Evolutionary conservation across 1,140 invertebrate species (phyloP).

Genomic region (Acarapis woodi): DNA sequence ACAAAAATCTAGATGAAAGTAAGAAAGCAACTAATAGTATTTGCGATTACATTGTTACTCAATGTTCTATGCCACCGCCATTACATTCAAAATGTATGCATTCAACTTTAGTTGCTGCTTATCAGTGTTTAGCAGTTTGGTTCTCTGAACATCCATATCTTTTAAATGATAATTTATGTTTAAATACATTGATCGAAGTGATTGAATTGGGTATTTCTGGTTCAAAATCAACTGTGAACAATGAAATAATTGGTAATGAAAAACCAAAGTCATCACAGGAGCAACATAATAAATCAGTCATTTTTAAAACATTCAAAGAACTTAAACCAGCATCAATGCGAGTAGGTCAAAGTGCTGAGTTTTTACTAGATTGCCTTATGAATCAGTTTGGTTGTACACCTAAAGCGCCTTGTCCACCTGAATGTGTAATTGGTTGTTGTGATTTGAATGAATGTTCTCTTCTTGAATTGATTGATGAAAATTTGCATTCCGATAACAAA

Average conservation of each 20-base stretch:
- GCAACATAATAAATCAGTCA: too few relatives aligned
- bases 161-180: constrained; percentile 63
- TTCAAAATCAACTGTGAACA: constrained; percentile 37
- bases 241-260: too few relatives aligned
- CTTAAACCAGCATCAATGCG: constrained; percentile 80
- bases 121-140: constrained; percentile 69
- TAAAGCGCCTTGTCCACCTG: constrained; percentile 11
- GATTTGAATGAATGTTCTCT: constrained; percentile 9
- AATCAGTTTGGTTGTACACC: constrained; percentile 10
- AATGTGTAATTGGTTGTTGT: constrained; percentile 3
- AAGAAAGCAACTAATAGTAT: constrained; percentile 87
- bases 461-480: background rate
- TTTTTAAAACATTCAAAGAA: constrained; percentile 72
- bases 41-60: constrained; percentile 82
- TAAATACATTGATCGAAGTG: constrained; percentile 73
- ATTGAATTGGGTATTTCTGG: constrained; percentile 92
- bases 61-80: constrained; percentile 76
- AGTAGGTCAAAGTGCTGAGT: constrained; percentile 79
- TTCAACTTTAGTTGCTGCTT: constrained; percentile 83
- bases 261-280: too few relatives aligned
- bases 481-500: background rate
- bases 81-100: constrained; percentile 91
- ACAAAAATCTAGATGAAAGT: constrained; percentile 31
- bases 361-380: constrained; percentile 36
- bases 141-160: constrained; percentile 46